phyloP scores from a whole-genome alignment of 2,113 vertebrate genomes.

The Ameiurus melas region DNA sequence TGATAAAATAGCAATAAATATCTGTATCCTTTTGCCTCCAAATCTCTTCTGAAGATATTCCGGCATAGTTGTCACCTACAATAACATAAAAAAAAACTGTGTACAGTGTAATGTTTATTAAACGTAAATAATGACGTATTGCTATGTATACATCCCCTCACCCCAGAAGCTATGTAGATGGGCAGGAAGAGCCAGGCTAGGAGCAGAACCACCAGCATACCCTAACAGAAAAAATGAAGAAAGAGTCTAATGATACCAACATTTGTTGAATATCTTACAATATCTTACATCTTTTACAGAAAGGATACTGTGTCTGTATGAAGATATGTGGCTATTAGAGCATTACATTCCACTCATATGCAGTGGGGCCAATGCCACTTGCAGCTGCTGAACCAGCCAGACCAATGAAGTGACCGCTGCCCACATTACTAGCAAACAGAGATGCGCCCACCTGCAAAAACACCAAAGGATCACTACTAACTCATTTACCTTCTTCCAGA shows the following conservation, averaged over 20 bases:
- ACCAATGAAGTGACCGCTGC: conserved; percentile 94
- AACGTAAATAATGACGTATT: neutral
- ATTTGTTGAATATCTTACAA: neutral
- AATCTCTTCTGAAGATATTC: conserved; percentile 88
- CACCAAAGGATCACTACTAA: neutral
- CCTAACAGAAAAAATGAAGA: conserved; percentile 67
- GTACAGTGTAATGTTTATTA: neutral
- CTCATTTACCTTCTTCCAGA: neutral
- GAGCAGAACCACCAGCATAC: conserved; percentile 85
- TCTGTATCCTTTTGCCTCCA: conserved; percentile 86
- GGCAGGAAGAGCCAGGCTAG: conserved; percentile 95
- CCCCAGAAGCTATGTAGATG: conserved; percentile 90
- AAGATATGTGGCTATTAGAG: neutral
- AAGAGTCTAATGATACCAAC: conserved; percentile 1
- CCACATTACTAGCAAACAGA: conserved; percentile 95
- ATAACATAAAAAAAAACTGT: neutral
- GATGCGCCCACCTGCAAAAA: conserved; percentile 86
- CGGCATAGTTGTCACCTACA: conserved; percentile 94
- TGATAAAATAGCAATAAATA: conserved; percentile 86
- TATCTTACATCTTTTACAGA: no score
- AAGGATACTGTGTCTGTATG: neutral
- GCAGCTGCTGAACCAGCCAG: conserved; percentile 93
- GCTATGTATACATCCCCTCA: conserved; percentile 64
- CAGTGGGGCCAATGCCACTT: conserved; percentile 80
- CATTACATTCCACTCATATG: conserved; percentile 92